Conservation (phyloP, 2,113 vertebrate species). For the Zootoca vivipara region DNA sequence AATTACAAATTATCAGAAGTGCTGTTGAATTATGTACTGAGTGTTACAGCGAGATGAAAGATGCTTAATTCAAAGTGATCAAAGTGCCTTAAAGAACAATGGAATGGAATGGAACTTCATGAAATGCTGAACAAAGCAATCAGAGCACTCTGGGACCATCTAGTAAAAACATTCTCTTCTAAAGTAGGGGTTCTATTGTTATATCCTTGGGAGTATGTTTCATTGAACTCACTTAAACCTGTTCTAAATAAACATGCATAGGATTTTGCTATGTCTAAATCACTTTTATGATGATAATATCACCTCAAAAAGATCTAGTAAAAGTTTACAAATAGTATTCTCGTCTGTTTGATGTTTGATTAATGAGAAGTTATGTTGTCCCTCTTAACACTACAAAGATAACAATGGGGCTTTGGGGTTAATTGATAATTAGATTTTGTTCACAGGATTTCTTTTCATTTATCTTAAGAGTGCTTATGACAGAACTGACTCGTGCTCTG, state of each 20-base stretch:
- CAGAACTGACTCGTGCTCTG: neutral
- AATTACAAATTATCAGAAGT: conserved; percentile 41
- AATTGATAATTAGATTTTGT: conserved; percentile 16
- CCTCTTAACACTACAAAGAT: conserved; percentile 4
- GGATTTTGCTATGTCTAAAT: neutral
- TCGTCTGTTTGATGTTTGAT: neutral
- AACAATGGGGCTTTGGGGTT: conserved; percentile 1
- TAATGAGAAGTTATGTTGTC: conserved; percentile 8
- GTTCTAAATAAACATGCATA: neutral
- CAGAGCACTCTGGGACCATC: conserved; percentile 35
- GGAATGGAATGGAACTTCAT: conserved; percentile 37
- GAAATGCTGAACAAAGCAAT: conserved; percentile 41
- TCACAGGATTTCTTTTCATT: conserved; percentile 24
- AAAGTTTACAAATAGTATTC: neutral
- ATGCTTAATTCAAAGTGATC: conserved; percentile 55
- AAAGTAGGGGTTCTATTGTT: neutral
- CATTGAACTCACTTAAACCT: neutral
- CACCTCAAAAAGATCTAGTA: neutral
- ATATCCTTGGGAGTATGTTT: neutral
- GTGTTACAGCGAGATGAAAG: conserved; percentile 41
- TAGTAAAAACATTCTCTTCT: conserved; percentile 36
- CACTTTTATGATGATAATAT: neutral
- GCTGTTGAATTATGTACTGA: conserved; percentile 42
- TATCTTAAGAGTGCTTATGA: neutral
- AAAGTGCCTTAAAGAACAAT: conserved; percentile 45